These are phyloP conservation scores for Parotocinclus haroldoi DNA, from an alignment of 2,797 vertebrate species.

Conservation along the genomic window DNA sequence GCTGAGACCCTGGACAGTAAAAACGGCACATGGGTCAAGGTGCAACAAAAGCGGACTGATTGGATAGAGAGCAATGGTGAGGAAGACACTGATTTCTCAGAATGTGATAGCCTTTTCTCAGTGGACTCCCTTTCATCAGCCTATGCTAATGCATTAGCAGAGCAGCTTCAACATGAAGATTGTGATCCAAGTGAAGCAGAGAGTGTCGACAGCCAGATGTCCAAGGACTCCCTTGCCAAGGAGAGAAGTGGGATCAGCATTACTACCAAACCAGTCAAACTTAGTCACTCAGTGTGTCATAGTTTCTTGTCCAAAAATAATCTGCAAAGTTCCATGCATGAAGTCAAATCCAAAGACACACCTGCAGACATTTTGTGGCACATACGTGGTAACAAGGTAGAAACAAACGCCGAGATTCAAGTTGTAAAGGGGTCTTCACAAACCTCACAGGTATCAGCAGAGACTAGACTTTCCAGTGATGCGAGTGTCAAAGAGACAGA, in stretches of 20 bases:
- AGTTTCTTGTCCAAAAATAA: slow-evolving; percentile 39
- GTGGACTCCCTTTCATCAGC: slow-evolving; percentile 88
- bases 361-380: slow-evolving; percentile 78
- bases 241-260: slow-evolving; percentile 47
- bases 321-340: slow-evolving; percentile 61
- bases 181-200: slow-evolving; percentile 72
- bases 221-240: slow-evolving; percentile 81
- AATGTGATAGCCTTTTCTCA: slow-evolving; percentile 87
- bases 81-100: slow-evolving; percentile 73
- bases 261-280: slow-evolving; percentile 46
- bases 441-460: neutral
- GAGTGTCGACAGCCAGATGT: slow-evolving; percentile 88
- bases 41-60: slow-evolving; percentile 53
- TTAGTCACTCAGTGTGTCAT: slow-evolving; percentile 47
- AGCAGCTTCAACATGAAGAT: slow-evolving; percentile 72
- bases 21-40: slow-evolving; percentile 62
- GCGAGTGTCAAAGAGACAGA: slow-evolving; percentile 61
- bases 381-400: slow-evolving; percentile 55
- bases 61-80: slow-evolving; percentile 58
- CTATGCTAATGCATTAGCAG: slow-evolving; percentile 67
- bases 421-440: neutral
- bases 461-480: slow-evolving; percentile 50
- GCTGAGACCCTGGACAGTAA: slow-evolving; percentile 66
- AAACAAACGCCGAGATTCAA: slow-evolving; percentile 34
- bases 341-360: slow-evolving; percentile 64